Evolutionary conservation across 2,797 vertebrate genomes (phyloP), one percentile per base, ranked within the genome.

Genomic region (Limosa lapponica): DNA sequence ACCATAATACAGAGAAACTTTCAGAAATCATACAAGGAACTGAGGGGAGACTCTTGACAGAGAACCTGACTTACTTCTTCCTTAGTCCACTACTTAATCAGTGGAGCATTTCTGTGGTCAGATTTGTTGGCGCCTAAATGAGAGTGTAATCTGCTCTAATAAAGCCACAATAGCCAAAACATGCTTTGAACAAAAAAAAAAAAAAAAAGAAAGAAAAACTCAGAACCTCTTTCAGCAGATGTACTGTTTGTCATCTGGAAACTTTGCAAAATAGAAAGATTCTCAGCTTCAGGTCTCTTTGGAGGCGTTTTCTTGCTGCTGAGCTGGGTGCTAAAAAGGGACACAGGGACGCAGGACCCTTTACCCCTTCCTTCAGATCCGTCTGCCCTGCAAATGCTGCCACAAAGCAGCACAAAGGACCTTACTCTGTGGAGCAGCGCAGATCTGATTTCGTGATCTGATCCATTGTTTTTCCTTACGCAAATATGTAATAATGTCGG

Each of bases 401-500:
- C 75, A 58, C 62, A 58, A 24, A 67, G 59, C 84, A 93, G 84
- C 87, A 93, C 79, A 65, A 88, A 93, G 80, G 49, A 8, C 46
- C 30, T 43, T 58, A 71, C 90, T 62, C 34, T 30, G 46, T 43
- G 80, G 27, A 43, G 70, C 61, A 72, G 61, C 69, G 12, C 61
- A 39, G 54, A 78, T 74, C 82, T 88, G 58, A 75, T 95, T 84
- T 59, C 51, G 32, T 79, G 5, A 3, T 72, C 85, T 73, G 39
- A 65, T 43, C 89, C 80, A 17, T 43, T 95, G 87, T 70, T 96
- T 90, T 89, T 73, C 73, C 73, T 90, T 94, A 51, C 83, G 70
- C 73, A 91, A 95, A 93, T 90, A 94, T 79, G 79, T 91, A 96
- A 93, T 93, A 90, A 90, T 87, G 82, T 93, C 36, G 23, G 88